Conservation (phyloP, 2,888 invertebrate genomes). For the Perithous albicinctus region DNA sequence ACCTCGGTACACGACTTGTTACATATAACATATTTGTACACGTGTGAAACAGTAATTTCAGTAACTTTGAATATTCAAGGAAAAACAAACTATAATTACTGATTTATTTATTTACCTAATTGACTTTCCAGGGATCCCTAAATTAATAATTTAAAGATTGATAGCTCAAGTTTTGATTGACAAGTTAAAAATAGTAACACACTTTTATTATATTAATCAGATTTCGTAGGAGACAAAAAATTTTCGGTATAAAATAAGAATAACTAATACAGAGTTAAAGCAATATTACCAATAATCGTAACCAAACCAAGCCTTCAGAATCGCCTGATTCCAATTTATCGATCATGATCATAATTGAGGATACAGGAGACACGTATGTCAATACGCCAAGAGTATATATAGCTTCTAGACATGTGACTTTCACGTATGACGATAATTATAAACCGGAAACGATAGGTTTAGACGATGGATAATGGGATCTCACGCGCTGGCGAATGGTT, state of each 20-base stretch:
- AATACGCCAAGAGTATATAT: neutral
- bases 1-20: no score
- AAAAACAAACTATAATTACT: neutral
- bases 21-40: no score
- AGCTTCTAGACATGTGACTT: neutral
- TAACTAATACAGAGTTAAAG: no score
- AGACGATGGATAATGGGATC: constrained; percentile 8
- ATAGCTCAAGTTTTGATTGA: no score
- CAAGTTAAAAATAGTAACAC: no score
- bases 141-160: no score
- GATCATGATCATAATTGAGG: neutral
- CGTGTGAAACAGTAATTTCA: neutral
- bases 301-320: no score
- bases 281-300: no score
- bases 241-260: no score
- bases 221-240: no score
- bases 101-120: neutral
- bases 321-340: neutral
- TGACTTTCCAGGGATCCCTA: no score
- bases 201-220: no score
- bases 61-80: neutral
- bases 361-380: neutral
- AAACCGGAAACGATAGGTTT: neutral
- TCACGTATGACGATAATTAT: neutral
- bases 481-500: neutral